Evolutionary conservation across 2,113 vertebrate genomes (phyloP).

Genomic region (Eolophus roseicapilla): DNA sequence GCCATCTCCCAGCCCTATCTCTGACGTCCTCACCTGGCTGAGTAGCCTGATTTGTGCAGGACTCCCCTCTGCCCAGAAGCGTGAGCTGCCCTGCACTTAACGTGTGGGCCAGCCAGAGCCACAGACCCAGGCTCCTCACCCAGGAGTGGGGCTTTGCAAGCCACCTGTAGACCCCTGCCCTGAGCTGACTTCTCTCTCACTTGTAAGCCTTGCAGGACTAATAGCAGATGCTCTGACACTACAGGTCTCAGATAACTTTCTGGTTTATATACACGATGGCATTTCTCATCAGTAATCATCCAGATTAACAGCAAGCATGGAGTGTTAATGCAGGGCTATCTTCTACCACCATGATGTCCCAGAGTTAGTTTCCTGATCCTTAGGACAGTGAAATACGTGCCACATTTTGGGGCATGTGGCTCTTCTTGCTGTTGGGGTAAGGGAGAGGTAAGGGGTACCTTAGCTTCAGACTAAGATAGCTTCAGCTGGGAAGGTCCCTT

Average conservation of each 20-base stretch:
- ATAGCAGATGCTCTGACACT: neutral
- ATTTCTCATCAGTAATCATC: neutral
- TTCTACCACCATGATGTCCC: neutral
- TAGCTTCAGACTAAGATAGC: neutral
- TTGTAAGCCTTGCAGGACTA: neutral
- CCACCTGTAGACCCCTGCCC: neutral
- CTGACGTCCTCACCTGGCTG: neutral
- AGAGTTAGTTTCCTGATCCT: neutral
- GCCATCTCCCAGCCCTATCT: neutral
- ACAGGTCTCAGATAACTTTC: neutral
- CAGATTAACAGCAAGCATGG: neutral
- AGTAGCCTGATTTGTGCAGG: neutral
- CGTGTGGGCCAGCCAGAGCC: neutral
- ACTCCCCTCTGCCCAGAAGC: neutral
- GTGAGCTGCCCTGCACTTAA: neutral
- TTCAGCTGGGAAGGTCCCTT: neutral
- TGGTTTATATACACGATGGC: rapidly evolving
- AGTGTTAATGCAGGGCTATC: neutral
- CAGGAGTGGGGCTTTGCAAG: neutral
- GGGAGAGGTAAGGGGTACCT: neutral
- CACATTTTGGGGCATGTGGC: neutral
- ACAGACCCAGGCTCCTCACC: neutral
- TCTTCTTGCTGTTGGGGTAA: neutral
- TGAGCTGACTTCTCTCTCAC: neutral
- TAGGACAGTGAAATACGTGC: neutral